Conservation (phyloP, 1,140 invertebrate species). For the Archegozetes longisetosus region DNA sequence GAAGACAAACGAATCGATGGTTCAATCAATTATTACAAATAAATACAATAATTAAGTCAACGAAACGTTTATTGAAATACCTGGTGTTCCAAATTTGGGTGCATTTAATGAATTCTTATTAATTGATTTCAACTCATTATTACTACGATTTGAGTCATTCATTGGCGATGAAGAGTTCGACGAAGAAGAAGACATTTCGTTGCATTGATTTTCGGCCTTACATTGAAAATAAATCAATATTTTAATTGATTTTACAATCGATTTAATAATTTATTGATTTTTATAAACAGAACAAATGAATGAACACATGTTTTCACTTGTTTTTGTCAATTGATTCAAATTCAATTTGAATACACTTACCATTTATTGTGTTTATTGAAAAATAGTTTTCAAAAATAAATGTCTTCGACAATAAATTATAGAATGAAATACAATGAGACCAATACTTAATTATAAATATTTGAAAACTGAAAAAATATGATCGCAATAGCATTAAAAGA, state of each 20-base stretch:
- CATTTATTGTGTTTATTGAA: too few species aligned
- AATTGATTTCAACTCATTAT: neutral
- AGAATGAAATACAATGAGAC: too few species aligned
- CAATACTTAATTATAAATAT: too few species aligned
- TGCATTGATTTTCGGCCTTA: neutral
- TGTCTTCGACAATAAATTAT: too few species aligned
- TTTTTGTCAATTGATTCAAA: neutral
- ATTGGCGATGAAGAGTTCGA: constrained; percentile 1
- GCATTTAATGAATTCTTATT: constrained; percentile 2
- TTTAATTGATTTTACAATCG: neutral
- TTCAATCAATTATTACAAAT: neutral
- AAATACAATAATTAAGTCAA: too few species aligned
- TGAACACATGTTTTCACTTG: neutral
- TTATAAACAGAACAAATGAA: too few species aligned
- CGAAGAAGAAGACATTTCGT: neutral
- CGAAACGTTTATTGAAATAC: neutral
- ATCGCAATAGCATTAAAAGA: too few species aligned
- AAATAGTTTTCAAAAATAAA: too few species aligned
- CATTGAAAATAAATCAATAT: neutral
- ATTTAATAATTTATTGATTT: neutral
- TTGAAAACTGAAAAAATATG: too few species aligned
- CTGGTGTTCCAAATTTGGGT: constrained; percentile 13
- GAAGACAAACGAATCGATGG: neutral
- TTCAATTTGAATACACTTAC: too few species aligned
- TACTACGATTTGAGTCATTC: neutral